Evolutionary conservation across 2,113 vertebrate species (phyloP).

Genomic region (Orthonyx spaldingii): DNA sequence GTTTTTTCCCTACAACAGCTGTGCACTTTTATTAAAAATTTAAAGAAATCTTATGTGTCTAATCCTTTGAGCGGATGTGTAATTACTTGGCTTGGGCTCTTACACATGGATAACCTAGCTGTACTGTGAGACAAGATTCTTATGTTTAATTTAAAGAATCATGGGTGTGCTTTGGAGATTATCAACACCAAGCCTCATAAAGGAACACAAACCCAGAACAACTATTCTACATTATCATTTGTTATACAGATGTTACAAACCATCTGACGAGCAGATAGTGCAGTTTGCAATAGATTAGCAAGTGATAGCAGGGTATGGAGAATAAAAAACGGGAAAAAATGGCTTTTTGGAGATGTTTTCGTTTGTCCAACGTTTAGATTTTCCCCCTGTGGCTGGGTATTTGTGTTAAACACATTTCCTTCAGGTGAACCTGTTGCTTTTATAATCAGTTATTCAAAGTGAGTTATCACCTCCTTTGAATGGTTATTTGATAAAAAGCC

Average conservation of each 20-base stretch:
- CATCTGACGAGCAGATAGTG: conserved; percentile 23
- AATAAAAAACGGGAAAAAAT: not conserved
- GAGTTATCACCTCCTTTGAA: not conserved
- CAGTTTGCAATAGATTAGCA: not conserved
- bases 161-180: conserved; percentile 59
- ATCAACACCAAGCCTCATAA: conserved; percentile 48
- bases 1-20: conserved; percentile 68
- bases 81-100: conserved; percentile 71
- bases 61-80: conserved; percentile 70
- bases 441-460: not conserved
- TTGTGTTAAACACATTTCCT: not conserved
- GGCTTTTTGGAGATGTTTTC: not conserved
- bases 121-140: conserved; percentile 62
- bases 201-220: conserved; percentile 51
- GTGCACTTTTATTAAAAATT: conserved; percentile 76
- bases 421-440: not conserved
- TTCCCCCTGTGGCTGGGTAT: not conserved
- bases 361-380: not conserved
- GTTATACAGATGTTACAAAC: conserved; percentile 46
- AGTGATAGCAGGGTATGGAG: not conserved
- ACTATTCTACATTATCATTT: conserved; percentile 44
- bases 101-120: conserved; percentile 64
- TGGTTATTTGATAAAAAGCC: not conserved
- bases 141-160: conserved; percentile 74
- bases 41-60: conserved; percentile 72